A percentile compares a stretch with the other conserved stretches of the same genome.
Conservation (phyloP, 2,113 vertebrate species). For the Melozone crissalis region DNA sequence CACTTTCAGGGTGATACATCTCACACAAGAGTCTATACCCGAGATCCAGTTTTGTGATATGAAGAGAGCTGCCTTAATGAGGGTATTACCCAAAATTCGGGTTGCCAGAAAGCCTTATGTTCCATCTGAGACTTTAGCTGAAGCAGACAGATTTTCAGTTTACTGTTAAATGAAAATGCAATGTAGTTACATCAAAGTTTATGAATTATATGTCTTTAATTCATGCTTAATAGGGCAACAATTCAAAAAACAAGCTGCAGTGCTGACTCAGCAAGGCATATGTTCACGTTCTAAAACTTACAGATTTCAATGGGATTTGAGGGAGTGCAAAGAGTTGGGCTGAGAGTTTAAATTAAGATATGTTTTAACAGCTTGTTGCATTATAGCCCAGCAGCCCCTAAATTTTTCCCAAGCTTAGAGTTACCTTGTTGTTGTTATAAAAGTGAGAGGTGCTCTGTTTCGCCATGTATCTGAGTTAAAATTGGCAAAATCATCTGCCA, state of each 20-base stretch:
- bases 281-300: neutral
- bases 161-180: neutral
- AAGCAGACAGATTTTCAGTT: neutral
- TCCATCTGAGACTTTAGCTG: neutral
- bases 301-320: neutral
- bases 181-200: neutral
- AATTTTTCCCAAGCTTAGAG: neutral
- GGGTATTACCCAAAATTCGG: neutral
- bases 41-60: neutral
- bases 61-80: neutral
- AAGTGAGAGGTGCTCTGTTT: neutral
- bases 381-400: neutral
- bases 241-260: neutral
- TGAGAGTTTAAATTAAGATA: neutral
- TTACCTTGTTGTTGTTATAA: too few species aligned
- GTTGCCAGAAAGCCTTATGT: neutral
- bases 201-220: neutral
- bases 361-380: neutral
- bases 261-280: neutral
- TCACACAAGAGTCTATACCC: neutral
- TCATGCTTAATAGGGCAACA: neutral
- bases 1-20: neutral
- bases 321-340: neutral
- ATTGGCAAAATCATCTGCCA: neutral
- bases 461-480: neutral